Base-by-base conservation (phyloP, 1,140 invertebrate species). In the Habropoda laboriosa region DNA sequence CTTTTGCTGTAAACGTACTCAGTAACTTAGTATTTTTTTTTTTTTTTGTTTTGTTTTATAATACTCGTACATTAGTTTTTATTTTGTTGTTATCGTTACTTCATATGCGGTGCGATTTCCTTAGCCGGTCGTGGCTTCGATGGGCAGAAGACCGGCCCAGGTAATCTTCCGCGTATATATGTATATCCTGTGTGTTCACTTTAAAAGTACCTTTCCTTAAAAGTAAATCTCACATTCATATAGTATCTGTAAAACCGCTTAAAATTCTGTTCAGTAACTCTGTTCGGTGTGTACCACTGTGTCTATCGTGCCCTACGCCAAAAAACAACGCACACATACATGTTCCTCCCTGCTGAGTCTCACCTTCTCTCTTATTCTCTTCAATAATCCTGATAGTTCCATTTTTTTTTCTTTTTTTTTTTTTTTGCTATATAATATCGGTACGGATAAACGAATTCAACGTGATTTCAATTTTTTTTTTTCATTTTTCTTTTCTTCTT, bases 211-310 rank as follows among this genome's bases (percentile, higher is more conserved):
- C 81, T 70, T 38, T 47, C 42, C 87, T 88, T 90, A 90, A 87
- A 90, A 87, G 72, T 91, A 90, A 88, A 89, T 88, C 87, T 91
- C 87, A 90, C 88, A 91, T 90, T 91, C 75, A 91, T 90, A 89
- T 88, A 90, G 88, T 88, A 89, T 90, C 81, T 91, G 88, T 89
- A 92, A 92, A 92, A 92, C 86, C 88, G 87, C 87, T 90, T 90
- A 90, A 91, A 91, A 90, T 88, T 88, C 86, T 87, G 60, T 86
- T 86, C 83, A 85, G 76, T 86, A 82, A 87, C 67, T 85, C 74
- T 83, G 45, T 64, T 82, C 68, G 42, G 57, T 82, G 57, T 81
- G 57, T 78, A 73, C 42, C 80, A 66, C 40, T 68, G 72, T 67
- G 51, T 57, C 40, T 68, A 30, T 80, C 58, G 13, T 70, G 45